These are phyloP conservation scores for Microcebus murinus DNA, from an alignment of 2,113 vertebrate genomes.

Conservation along the genomic window DNA sequence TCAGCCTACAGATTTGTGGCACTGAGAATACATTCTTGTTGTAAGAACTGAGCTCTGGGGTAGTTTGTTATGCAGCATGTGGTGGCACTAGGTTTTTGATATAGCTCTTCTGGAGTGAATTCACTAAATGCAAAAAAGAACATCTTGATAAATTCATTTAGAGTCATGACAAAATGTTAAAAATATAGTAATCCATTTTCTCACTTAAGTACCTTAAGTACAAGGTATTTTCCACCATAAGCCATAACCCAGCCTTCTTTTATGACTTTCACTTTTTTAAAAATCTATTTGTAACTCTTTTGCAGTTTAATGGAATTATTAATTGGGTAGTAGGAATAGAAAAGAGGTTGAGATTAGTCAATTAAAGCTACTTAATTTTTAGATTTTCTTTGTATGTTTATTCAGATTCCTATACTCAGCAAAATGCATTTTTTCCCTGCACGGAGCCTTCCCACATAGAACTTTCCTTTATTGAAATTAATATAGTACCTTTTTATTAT, in stretches of 20 bases:
- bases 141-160: background rate
- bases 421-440: background rate
- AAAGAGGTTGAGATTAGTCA: background rate
- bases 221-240: background rate
- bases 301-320: background rate
- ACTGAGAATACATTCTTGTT: background rate
- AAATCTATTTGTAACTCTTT: background rate
- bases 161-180: background rate
- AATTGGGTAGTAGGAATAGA: accelerated
- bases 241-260: background rate
- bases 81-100: background rate
- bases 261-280: background rate
- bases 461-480: background rate
- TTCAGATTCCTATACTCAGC: background rate
- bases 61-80: background rate
- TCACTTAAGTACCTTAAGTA: background rate
- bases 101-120: background rate
- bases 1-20: background rate
- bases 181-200: background rate
- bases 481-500: background rate
- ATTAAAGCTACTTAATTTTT: background rate
- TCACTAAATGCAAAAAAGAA: background rate
- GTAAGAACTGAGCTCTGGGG: background rate
- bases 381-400: background rate
- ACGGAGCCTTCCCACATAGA: background rate